phyloP scores from a whole-genome alignment of 2,888 invertebrate genomes.

The Melangyna quadrimaculata region DNA sequence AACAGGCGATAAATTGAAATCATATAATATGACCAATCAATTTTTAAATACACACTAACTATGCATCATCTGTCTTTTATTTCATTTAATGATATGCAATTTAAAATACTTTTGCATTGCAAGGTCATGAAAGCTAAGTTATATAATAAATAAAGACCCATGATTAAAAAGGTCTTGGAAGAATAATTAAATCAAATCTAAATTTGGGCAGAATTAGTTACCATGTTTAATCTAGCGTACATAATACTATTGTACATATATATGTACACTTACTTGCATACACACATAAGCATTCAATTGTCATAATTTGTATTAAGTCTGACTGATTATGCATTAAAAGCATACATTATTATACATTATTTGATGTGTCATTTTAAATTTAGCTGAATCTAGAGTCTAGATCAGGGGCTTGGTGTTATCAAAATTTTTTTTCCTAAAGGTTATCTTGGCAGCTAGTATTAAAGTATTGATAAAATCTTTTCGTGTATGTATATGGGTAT shows the following conservation, averaged over 20 bases:
- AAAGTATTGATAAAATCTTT: neutral
- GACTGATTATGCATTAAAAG: neutral
- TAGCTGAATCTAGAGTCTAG: neutral
- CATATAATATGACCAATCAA: too few species aligned
- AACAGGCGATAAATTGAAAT: neutral
- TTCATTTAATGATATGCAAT: neutral
- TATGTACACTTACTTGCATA: neutral
- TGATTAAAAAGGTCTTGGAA: neutral
- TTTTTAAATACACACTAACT: too few species aligned
- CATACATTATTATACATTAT: neutral
- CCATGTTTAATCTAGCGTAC: neutral
- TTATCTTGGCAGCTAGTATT: neutral
- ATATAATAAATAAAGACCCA: neutral
- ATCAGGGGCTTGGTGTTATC: neutral
- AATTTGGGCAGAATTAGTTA: neutral
- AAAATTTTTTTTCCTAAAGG: neutral
- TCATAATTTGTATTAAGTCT: neutral
- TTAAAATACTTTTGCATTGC: neutral
- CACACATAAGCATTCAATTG: neutral
- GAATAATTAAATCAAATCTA: neutral
- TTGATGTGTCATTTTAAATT: neutral
- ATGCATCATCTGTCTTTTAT: neutral
- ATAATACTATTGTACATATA: too few species aligned
- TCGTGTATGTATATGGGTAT: neutral
- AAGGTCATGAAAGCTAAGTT: neutral